Evolutionary conservation across 1,140 invertebrate species (phyloP), one percentile per base, ranked within the genome.

Genomic region (Drosophila simulans): DNA sequence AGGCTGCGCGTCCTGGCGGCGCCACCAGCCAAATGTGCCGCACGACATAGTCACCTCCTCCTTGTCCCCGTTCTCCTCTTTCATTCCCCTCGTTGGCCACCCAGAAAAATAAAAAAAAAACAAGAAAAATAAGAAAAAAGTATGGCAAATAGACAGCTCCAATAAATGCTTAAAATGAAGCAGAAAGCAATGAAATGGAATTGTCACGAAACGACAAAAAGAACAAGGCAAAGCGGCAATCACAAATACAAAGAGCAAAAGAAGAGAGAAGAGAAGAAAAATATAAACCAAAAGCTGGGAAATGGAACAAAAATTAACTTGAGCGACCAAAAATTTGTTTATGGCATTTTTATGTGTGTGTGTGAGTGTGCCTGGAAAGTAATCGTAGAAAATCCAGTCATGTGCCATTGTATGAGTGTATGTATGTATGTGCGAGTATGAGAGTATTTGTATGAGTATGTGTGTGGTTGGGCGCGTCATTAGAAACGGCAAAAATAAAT

Each of bases 171-270:
- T 77, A 83, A 88, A 88, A 89, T 79, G 84, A 65, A 89, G 71
- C 84, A 88, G 74, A 88, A 88, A 88, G 75, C 83, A 83, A 89
- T 89, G 76, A 89, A 88, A 89, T 71, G 82, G 85, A 86, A 86
- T 80, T 89, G 83, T 86, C 83, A 86, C 83, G 83, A 88, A 80
- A 83, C 83, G 55, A 79, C 48, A 70, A 68, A 46, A 35, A 51
- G 40, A 68, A 62, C 39, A 52, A 31, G 46, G 42, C 3, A 77
- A 43, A 49, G 35, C 42, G 40, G 66, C 22, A 37, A 46, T 59
- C 53, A 35, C n/a, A 15, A 64, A 62, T 53, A 45, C 17, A 39
- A 27, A 31, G 51, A 39, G 17, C 4, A 35, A 10, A 40, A 42
- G 10, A 12, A 12, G 10, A 37, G 13, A 39, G n/a, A 35, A n/a